These are phyloP conservation scores for Thamnophis sirtalis DNA, from an alignment of 2,113 vertebrate species.

Conservation along the genomic window DNA sequence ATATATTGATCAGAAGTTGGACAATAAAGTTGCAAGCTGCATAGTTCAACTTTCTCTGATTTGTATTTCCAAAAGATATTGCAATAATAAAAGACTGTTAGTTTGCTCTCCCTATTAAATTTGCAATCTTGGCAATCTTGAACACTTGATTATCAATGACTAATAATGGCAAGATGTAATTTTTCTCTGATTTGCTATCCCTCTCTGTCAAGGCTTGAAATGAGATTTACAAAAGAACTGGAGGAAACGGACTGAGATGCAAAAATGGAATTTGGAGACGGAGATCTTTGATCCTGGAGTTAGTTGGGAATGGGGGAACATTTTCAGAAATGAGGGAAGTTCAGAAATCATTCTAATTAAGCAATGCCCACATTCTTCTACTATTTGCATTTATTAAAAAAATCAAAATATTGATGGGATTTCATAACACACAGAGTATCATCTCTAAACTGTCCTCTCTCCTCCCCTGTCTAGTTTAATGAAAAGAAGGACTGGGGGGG, in stretches of 20 bases:
- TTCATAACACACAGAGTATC: neutral
- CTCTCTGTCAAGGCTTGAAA: neutral
- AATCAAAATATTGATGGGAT: neutral
- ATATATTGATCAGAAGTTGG: neutral
- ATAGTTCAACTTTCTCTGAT: neutral
- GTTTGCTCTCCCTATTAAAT: neutral
- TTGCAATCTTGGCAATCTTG: neutral
- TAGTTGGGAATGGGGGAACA: no score
- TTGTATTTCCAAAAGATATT: neutral
- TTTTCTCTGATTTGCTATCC: neutral
- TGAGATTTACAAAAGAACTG: neutral
- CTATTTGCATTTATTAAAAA: neutral
- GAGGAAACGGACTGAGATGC: neutral
- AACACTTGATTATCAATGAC: neutral
- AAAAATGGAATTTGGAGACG: neutral
- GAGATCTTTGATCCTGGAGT: neutral
- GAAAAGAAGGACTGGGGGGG: no score
- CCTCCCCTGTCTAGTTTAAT: neutral
- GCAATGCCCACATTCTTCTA: neutral
- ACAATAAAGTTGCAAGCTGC: neutral
- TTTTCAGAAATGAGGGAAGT: neutral
- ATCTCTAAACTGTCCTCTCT: neutral
- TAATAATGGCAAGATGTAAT: neutral
- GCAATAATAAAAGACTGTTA: neutral
- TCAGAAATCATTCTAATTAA: neutral